phyloP scores from a whole-genome alignment of 2,797 vertebrate genomes.

The Passerculus sandwichensis region DNA sequence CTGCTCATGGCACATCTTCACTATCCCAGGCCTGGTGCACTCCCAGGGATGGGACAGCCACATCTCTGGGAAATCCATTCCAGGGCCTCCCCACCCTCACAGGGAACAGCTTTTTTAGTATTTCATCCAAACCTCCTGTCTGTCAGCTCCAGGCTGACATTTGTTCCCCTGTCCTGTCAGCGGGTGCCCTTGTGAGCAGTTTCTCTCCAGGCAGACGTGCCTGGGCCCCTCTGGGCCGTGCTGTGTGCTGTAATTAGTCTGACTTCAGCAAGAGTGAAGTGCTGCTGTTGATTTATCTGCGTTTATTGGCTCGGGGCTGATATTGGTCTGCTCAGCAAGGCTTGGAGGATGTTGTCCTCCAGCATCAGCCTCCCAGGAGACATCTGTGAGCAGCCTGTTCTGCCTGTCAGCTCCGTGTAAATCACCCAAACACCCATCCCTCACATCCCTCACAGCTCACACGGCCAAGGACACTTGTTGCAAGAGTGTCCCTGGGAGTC shows the following conservation, averaged over 20 bases:
- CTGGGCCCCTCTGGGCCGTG: background rate
- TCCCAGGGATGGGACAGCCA: background rate
- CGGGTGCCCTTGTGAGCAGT: background rate
- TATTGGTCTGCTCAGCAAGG: background rate
- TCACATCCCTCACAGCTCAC: background rate
- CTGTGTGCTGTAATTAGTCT: background rate
- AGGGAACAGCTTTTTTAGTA: background rate
- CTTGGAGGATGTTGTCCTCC: background rate
- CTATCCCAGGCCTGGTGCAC: background rate
- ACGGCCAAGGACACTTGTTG: background rate
- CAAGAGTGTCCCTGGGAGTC: fast-evolving
- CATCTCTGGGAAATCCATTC: background rate
- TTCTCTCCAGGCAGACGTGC: background rate
- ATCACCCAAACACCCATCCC: background rate
- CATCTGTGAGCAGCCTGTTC: fast-evolving
- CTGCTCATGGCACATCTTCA: background rate
- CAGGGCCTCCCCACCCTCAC: background rate
- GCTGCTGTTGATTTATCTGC: background rate
- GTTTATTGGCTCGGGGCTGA: background rate
- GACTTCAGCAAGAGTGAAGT: background rate
- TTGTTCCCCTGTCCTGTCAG: background rate
- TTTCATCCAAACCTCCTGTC: background rate
- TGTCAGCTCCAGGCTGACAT: background rate
- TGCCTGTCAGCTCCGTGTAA: background rate
- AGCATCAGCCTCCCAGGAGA: background rate